phyloP scores from a whole-genome alignment of 2,113 vertebrate species.

The Addax nasomaculatus region DNA sequence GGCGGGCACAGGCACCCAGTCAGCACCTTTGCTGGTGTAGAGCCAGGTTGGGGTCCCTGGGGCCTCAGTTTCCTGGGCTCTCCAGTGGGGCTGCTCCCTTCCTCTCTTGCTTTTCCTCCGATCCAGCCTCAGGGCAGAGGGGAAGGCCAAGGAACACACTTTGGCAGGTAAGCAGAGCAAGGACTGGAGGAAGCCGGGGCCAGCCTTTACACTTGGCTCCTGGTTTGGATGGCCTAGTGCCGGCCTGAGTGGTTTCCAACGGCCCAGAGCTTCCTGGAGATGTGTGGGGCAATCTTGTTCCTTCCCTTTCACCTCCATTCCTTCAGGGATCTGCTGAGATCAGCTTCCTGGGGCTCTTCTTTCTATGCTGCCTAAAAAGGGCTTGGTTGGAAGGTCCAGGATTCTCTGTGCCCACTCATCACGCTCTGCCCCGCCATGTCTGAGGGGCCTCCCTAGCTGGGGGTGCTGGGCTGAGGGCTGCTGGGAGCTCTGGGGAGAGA shows the following conservation, averaged over 20 bases:
- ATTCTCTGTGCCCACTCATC: neutral
- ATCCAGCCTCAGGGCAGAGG: neutral
- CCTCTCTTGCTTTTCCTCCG: neutral
- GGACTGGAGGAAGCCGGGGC: neutral
- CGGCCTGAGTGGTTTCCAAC: neutral
- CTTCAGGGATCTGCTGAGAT: neutral
- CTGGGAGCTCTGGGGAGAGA: neutral
- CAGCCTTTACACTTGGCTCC: neutral
- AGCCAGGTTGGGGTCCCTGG: neutral
- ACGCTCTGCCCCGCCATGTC: neutral
- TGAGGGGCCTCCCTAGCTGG: neutral
- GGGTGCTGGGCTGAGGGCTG: neutral
- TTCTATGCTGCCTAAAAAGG: neutral
- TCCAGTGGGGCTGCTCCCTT: neutral
- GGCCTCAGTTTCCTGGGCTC: neutral
- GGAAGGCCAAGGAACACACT: neutral
- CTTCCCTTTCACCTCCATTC: conserved; percentile 63
- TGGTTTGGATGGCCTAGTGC: neutral
- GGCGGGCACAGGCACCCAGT: neutral
- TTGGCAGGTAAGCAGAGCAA: conserved; percentile 7
- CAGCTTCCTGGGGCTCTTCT: neutral
- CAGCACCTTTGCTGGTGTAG: neutral
- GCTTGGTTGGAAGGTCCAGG: neutral
- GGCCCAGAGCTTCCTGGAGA: conserved; percentile 21
- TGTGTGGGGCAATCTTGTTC: conserved; percentile 26